Base-by-base conservation (phyloP, 2,113 vertebrate genomes). In the Gulo gulo region DNA sequence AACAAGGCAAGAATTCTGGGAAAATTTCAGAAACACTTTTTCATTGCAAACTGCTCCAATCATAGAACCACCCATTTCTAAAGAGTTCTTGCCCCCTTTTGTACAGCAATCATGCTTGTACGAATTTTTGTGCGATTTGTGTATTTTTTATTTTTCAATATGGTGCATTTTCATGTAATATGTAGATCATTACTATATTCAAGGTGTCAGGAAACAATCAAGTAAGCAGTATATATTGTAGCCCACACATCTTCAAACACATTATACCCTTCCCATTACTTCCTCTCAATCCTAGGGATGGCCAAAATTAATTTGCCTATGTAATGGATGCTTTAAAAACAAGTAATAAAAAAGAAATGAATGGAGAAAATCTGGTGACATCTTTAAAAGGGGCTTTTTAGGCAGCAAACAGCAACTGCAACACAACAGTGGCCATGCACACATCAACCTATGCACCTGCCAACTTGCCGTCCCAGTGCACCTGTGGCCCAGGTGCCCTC, bases 401-500 rank as follows among this genome's bases (percentile, higher is more conserved):
- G 24, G 52, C 47, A 82, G 55, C 36, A 31, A 69, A 42, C 42
- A 26, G 18, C 26, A 57, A 7, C 4, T 59, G 9, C 47, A 31
- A 18, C 59, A 14, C 21, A 21, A 7, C 10, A 13, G 4, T 23
- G 81, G 5, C 34, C 81, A 16, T 2, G 10, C 42, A 39, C 26
- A 76, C 26, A 29, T 73, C 24, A 42, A 47, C 45, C 23, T 18
- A 39, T 9, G 13, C 39, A 34, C 12, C 20, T 18, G 11, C 24
- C 42, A 39, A 14, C 14, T 42, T 63, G 23, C 59, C 20, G 34
- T 1, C 3, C 47, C 4, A n/a, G 34, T 2, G n/a, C 63, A 1
- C 23, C 23, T 23, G 69, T 20, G 3, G 39, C 21, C 45, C 13
- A 2, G 4, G 34, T 4, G 4, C 2, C 4, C 18, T n/a, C 9